phyloP scores from a whole-genome alignment of 1,140 invertebrate genomes.

The Calliopsis andreniformis region DNA sequence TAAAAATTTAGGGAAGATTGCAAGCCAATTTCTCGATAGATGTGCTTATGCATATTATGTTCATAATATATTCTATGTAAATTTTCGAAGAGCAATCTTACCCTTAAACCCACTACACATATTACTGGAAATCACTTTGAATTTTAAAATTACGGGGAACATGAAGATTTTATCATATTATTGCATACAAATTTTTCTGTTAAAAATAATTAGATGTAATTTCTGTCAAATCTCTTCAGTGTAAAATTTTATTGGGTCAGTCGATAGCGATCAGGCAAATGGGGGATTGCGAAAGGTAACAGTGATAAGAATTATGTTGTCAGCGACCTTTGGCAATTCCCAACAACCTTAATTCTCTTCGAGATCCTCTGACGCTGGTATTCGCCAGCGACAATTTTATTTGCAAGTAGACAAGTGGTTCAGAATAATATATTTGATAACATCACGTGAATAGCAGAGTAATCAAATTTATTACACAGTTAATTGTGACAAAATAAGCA shows the following conservation, averaged over 20 bases:
- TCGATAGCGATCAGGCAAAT: slow-evolving; percentile 15
- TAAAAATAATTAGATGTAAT: no score
- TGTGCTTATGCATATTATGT: no score
- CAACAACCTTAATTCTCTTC: background rate
- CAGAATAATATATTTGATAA: no score
- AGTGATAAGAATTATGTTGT: slow-evolving; percentile 6
- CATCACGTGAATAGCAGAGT: no score
- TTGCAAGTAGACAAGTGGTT: background rate
- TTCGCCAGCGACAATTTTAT: background rate
- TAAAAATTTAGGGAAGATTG: background rate
- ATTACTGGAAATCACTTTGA: no score
- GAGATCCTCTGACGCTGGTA: background rate
- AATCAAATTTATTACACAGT: no score
- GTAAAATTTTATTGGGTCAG: slow-evolving; percentile 32
- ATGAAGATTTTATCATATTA: no score
- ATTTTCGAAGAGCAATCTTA: background rate
- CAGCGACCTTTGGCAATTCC: slow-evolving; percentile 1
- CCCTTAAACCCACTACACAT: background rate
- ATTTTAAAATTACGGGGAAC: no score
- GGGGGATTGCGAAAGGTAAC: background rate
- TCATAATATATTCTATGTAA: no score
- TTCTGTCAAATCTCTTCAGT: no score
- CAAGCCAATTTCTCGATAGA: background rate
- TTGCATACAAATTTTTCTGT: no score
- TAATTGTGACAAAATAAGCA: no score